Evolutionary conservation across 1,140 invertebrate species (phyloP).

Genomic region (Drosophila simulans): DNA sequence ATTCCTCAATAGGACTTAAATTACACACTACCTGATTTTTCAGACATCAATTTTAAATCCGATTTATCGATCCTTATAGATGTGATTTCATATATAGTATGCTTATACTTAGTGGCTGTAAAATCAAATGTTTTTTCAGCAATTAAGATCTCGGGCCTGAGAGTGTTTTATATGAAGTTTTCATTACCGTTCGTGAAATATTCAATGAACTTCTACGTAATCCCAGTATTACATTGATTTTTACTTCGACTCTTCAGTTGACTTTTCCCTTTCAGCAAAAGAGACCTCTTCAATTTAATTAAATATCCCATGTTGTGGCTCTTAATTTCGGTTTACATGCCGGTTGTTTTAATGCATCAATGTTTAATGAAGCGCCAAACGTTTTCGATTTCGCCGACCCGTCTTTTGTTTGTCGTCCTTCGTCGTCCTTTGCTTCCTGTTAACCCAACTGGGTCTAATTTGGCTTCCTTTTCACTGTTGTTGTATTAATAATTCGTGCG

Average conservation of each 20-base stretch:
- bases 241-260: background rate
- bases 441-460: constrained; percentile 75
- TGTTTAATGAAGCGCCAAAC: constrained; percentile 79
- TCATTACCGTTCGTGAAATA: background rate
- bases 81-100: background rate
- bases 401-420: constrained; percentile 43
- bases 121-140: too few species aligned
- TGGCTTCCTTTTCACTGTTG: constrained; percentile 24
- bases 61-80: background rate
- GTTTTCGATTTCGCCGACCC: constrained; percentile 70
- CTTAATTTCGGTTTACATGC: constrained; percentile 44
- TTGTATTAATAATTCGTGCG: constrained; percentile 79
- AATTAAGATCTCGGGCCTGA: too few species aligned
- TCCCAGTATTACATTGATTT: background rate
- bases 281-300: constrained; percentile 39
- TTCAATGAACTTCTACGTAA: background rate
- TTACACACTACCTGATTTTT: background rate
- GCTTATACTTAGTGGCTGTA: too few species aligned
- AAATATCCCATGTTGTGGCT: constrained; percentile 43
- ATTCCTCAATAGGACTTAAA: constrained; percentile 13
- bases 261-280: background rate
- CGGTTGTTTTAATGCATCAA: constrained; percentile 59
- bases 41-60: background rate
- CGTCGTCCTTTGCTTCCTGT: constrained; percentile 42
- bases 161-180: background rate